A percentile compares a stretch with the other conserved stretches of the same genome.
phyloP scores from a whole-genome alignment of 1,140 invertebrate species.

The Xylocopa sonorina region DNA sequence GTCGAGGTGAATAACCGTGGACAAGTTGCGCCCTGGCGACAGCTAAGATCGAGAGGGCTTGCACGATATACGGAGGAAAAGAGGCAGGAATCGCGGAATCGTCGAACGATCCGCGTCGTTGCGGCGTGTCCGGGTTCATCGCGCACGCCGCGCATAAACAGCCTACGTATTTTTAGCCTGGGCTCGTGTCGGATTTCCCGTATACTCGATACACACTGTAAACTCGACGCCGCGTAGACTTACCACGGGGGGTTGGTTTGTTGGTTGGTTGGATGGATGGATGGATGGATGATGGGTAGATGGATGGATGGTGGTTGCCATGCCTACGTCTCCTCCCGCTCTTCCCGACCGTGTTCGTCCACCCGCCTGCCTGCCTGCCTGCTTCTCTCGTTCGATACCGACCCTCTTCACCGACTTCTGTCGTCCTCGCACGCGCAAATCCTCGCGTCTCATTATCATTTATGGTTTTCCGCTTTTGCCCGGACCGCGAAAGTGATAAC shows the following conservation, averaged over 20 bases:
- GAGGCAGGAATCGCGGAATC: constrained; percentile 25
- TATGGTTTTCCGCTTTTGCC: constrained; percentile 23
- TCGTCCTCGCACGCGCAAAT: background rate
- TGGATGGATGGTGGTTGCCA: constrained; percentile 57
- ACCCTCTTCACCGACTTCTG: background rate
- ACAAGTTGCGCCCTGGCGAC: background rate
- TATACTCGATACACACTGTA: constrained; percentile 54
- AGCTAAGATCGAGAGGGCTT: background rate
- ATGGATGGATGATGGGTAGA: constrained; percentile 28
- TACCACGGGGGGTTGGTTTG: background rate
- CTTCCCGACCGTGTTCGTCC: background rate
- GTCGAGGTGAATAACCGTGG: constrained; percentile 36
- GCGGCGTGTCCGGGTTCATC: background rate
- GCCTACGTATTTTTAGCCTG: constrained; percentile 50
- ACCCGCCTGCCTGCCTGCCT: background rate
- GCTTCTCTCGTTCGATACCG: constrained; percentile 46
- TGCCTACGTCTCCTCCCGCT: constrained; percentile 51
- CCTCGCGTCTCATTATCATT: constrained; percentile 36
- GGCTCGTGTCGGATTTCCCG: constrained; percentile 53
- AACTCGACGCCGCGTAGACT: constrained; percentile 33
- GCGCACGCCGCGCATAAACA: constrained; percentile 36
- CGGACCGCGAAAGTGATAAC: background rate
- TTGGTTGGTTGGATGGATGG: constrained; percentile 40
- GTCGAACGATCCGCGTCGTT: background rate
- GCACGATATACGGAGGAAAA: constrained; percentile 24